These are phyloP conservation scores for Pseudochaenichthys georgianus DNA, from an alignment of 2,797 vertebrate species.

Conservation along the genomic window DNA sequence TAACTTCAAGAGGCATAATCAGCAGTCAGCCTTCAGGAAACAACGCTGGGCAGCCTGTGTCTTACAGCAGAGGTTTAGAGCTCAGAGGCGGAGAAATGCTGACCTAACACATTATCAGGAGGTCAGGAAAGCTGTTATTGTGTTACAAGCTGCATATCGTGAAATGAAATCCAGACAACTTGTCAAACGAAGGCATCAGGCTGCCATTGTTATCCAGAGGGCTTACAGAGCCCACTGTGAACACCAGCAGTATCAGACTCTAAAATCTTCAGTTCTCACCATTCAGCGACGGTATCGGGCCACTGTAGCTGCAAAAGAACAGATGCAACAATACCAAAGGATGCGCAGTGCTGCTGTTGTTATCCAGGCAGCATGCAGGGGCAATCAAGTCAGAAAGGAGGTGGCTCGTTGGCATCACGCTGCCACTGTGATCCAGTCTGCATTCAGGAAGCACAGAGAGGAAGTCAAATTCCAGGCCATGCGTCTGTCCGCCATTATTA, in stretches of 20 bases:
- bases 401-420: constrained; percentile 10
- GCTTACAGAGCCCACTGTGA: constrained; percentile 30
- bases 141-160: constrained; percentile 72
- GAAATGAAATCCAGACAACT: constrained; percentile 44
- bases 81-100: constrained; percentile 14
- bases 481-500: constrained; percentile 35
- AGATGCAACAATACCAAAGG: constrained; percentile 3
- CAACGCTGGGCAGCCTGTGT: constrained; percentile 46
- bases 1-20: constrained; percentile 27
- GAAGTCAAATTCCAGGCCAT: constrained; percentile 40
- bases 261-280: constrained; percentile 13
- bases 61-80: constrained; percentile 53
- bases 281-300: constrained; percentile 52
- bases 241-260: background rate
- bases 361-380: background rate
- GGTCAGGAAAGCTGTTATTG: background rate
- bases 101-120: constrained; percentile 21
- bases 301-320: constrained; percentile 15
- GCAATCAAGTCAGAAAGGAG: constrained; percentile 36
- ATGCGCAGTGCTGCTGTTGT: background rate
- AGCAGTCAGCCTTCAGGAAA: constrained; percentile 32
- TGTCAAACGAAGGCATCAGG: constrained; percentile 23
- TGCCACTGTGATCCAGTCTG: constrained; percentile 47
- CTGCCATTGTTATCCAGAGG: constrained; percentile 62
- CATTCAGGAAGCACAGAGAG: constrained; percentile 33